Evolutionary conservation across 92 coral and sea anemone genomes (phyloP), one percentile per base, ranked within the genome.

Genomic region (Porites evermanni): DNA sequence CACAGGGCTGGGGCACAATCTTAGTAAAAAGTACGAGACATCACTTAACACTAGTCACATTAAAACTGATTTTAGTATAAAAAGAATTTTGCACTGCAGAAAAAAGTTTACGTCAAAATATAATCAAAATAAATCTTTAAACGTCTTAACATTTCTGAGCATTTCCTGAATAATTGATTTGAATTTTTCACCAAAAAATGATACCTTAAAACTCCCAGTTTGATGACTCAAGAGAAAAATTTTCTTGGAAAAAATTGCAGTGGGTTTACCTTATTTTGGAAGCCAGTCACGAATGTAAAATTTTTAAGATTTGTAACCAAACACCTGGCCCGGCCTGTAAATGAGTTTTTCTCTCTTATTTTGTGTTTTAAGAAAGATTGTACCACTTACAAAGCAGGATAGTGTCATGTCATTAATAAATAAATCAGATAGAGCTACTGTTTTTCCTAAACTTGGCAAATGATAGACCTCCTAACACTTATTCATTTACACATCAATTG

Each of bases 381-480:
- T 53, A 24, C 64, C 64, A 53, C 68, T 32, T 4, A 71, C 38
- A 54, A 81, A 79, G 52, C 74, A 52, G 26, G 60, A 79, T 23
- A 51, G 2, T 54, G 44, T 59, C 18, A 68, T 29, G 50, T 70
- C 68, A 81, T 81, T 14, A 81, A 81, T 81, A 58, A 70, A 70
- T 70, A 4, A 58, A 11, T 18, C 6, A 13, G 16, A n/a, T 12
- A 20, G 20, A 47, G 21, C 59, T n/a, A 50, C 12, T 64, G 72
- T 38, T 79, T 79, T 79, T 26, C 24, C 24, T 74, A 50, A 18
- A 21, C 59, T 79, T 65, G 72, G 38, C 72, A 79, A 77, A 77
- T 59, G 23, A 44, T 51, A 10, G 47, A 65, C 20, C 20, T 64
- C 29, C 47, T 10, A 24, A 44, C 58, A 78, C 32, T 59, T 47